These are phyloP conservation scores for Drosophila trapezifrons DNA, from an alignment of 1,140 invertebrate species.

Conservation along the genomic window DNA sequence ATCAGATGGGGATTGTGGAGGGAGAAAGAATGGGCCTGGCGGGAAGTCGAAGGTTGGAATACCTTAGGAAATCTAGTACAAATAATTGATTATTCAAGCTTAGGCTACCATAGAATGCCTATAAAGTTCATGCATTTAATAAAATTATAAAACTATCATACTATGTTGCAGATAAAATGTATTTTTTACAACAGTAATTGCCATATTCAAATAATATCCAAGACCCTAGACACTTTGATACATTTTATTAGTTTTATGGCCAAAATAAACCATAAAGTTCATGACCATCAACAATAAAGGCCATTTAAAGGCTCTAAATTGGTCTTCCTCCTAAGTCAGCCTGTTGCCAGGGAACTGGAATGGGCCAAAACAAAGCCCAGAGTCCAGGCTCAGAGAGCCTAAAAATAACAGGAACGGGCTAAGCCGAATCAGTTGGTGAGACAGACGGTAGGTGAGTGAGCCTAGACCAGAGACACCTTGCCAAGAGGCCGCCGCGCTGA, in stretches of 20 bases:
- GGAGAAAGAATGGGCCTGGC: background rate
- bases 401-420: constrained; percentile 44
- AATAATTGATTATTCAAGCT: too few species aligned
- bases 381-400: constrained; percentile 11
- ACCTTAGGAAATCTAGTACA: constrained; percentile 6
- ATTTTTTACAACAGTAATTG: background rate
- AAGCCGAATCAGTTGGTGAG: constrained; percentile 31
- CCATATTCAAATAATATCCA: background rate
- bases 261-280: constrained; percentile 14
- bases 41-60: background rate
- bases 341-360: constrained; percentile 20
- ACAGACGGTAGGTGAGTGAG: constrained; percentile 38
- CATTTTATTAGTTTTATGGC: constrained; percentile 12
- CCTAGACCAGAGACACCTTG: constrained; percentile 52
- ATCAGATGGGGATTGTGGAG: constrained; percentile 41
- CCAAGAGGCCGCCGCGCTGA: constrained; percentile 19
- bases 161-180: background rate
- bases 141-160: background rate
- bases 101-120: too few species aligned
- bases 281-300: constrained; percentile 21
- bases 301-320: constrained; percentile 30
- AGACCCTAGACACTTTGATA: background rate
- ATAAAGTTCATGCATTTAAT: background rate
- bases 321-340: constrained; percentile 5
- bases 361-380: constrained; percentile 21